These are phyloP conservation scores for Lutjanus argentimaculatus DNA, from an alignment of 2,797 vertebrate genomes.

Conservation along the genomic window DNA sequence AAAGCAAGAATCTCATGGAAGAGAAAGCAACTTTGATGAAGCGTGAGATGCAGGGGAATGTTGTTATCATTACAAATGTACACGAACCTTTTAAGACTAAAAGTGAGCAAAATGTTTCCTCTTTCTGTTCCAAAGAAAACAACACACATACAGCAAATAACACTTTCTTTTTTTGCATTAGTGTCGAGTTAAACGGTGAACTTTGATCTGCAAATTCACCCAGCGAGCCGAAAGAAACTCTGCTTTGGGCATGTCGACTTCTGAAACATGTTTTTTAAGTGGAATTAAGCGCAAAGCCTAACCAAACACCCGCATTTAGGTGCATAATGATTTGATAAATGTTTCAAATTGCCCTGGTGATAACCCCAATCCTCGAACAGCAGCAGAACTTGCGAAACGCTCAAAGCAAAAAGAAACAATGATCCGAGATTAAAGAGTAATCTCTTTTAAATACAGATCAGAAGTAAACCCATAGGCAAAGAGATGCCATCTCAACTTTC, in stretches of 20 bases:
- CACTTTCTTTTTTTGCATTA: not conserved
- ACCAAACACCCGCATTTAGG: slow-evolving; percentile 11
- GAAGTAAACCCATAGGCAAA: slow-evolving; percentile 12
- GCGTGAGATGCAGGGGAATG: not conserved
- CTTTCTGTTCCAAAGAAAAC: not conserved
- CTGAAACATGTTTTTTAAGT: slow-evolving; percentile 11
- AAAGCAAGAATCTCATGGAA: not conserved
- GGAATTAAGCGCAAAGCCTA: slow-evolving; percentile 7
- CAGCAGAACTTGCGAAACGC: not conserved
- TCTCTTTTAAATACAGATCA: slow-evolving; percentile 25
- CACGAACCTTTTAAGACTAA: too few relatives aligned
- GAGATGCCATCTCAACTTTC: not conserved
- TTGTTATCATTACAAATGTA: not conserved
- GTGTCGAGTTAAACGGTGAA: slow-evolving; percentile 13
- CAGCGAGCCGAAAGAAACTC: not conserved
- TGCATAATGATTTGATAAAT: slow-evolving; percentile 21
- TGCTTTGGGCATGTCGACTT: slow-evolving; percentile 5
- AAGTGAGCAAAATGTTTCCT: not conserved
- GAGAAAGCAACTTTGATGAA: not conserved
- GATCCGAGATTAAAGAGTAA: not conserved
- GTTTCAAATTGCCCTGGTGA: slow-evolving; percentile 2
- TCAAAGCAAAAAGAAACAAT: not conserved
- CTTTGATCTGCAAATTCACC: slow-evolving; percentile 5
- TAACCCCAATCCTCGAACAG: slow-evolving; percentile 20
- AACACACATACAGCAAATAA: not conserved